Evolutionary conservation across 1,140 invertebrate species (phyloP).

Genomic region (Caerostris darwini): DNA sequence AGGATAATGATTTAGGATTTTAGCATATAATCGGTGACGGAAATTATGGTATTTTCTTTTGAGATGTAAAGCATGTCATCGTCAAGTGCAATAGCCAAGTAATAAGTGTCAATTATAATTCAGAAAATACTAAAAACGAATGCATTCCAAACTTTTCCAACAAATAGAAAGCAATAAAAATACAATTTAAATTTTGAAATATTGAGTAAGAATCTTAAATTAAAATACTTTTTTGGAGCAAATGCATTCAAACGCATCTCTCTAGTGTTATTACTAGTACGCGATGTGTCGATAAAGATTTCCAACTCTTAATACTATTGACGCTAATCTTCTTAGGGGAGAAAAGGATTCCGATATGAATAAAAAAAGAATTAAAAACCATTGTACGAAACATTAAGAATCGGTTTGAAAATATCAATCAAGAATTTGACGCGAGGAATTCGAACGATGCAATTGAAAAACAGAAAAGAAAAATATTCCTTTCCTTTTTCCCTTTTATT

Average conservation of each 20-base stretch:
- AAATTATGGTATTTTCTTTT: no score
- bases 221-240: background rate
- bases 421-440: conserved; percentile 17
- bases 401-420: conserved; percentile 28
- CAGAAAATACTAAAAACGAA: no score
- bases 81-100: no score
- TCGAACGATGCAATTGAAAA: background rate
- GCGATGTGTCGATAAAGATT: background rate
- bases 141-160: no score
- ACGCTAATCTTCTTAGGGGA: background rate
- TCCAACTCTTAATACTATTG: conserved; percentile 12
- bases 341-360: background rate
- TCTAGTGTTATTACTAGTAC: background rate
- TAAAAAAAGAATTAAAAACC: conserved; percentile 13
- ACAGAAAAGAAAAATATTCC: background rate
- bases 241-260: background rate
- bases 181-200: background rate
- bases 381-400: background rate
- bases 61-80: no score
- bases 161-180: background rate
- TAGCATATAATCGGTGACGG: no score
- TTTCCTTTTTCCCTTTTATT: background rate
- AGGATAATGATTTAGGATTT: no score
- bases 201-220: background rate
- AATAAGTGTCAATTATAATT: no score